These are phyloP conservation scores for Amiota communis DNA, from an alignment of 2,888 invertebrate genomes.

Conservation along the genomic window DNA sequence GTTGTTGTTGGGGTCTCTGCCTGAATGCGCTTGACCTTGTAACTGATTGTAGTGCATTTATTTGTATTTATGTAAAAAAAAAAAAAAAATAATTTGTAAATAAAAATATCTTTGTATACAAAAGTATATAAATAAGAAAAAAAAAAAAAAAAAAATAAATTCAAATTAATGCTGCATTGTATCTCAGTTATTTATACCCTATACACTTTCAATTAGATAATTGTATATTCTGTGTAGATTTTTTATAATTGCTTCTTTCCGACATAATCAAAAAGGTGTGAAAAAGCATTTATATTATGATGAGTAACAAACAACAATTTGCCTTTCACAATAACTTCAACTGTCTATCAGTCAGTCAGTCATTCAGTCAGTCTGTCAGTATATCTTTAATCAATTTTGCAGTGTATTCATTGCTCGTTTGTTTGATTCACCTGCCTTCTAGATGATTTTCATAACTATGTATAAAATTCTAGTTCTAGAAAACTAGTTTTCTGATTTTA, in stretches of 20 bases:
- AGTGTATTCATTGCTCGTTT: no score
- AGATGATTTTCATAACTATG: no score
- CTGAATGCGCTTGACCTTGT: constrained; percentile 60
- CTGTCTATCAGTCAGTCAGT: constrained; percentile 12
- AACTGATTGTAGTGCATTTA: constrained; percentile 54
- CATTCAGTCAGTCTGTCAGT: constrained; percentile 8
- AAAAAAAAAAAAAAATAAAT: neutral
- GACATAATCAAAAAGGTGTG: neutral
- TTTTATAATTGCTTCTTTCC: neutral
- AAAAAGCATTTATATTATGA: neutral
- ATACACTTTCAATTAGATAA: neutral
- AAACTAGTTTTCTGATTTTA: no score
- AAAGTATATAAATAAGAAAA: neutral
- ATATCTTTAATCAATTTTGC: no score
- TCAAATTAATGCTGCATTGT: constrained; percentile 3
- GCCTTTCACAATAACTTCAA: neutral
- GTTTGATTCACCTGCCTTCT: no score
- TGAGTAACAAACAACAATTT: no score
- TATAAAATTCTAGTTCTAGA: no score
- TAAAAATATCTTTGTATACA: constrained; percentile 13
- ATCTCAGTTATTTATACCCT: constrained; percentile 14
- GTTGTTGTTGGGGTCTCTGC: constrained; percentile 34
- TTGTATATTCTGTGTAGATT: neutral
- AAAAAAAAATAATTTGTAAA: no score
- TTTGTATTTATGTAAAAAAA: constrained; percentile 16